Base-by-base conservation (phyloP, 2,113 vertebrate genomes). In the Nesoenas mayeri region DNA sequence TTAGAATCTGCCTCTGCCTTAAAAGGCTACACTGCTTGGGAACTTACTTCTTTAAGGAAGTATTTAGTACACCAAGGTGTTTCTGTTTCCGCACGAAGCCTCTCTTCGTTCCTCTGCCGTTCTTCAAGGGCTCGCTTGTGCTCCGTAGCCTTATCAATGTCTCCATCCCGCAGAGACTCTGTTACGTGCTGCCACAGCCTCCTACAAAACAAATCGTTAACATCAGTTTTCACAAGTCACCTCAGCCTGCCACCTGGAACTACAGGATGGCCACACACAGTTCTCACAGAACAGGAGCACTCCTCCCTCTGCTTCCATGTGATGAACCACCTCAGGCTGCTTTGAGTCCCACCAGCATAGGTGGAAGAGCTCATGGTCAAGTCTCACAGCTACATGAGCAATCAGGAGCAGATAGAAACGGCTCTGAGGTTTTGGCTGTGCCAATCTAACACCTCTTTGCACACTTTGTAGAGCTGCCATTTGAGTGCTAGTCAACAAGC, bases 131-230 rank as follows among this genome's bases (percentile, higher is more conserved):
- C 94, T 78, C 98, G 97, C 90, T 99, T 99, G 97, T 99, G 99
- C 91, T 99, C 99, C 0, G 99, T 99, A 85, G 99, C 99, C 89
- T 99, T 99, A 22, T 99, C 99, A 1, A 99, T 99, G 75, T 99
- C 98, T 93, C 98, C 98, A 96, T 99, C 98, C 92, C 98, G 98
- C 89, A 99, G 94, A 56, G 99, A 97, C 87, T 99, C 98, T 0
- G 99, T 99, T 93, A 99, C 99, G 10, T 98, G 98, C 96, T 98
- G 98, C 99, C 99, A 99, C 38, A 99, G 98, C 72, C 98, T 98
- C 95, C 99, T 99, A 51, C 58, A 79, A 96, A 96, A 88, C 10
- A 85, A 93, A 89, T 17, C 12, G 16, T 4, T 66, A 31, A 78
- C 40, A 70, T 65, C 0, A 56, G 31, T 81, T 64, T 15, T 29